Base-by-base conservation (phyloP, 2,888 invertebrate genomes). In the Adineta ricciae region DNA sequence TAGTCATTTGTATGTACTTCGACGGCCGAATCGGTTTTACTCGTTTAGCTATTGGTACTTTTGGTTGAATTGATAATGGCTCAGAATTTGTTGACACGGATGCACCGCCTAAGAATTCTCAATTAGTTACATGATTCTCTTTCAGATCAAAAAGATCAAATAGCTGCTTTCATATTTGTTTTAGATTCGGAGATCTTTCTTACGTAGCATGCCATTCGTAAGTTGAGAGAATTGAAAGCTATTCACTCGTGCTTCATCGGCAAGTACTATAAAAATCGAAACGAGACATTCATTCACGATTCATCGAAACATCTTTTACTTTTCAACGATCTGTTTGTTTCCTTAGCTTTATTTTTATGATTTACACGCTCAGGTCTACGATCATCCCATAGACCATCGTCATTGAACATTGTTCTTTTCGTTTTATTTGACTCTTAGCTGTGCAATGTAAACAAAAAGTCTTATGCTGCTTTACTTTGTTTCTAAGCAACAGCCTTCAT, bases 191-290 rank as follows among this genome's bases (percentile, higher is more conserved):
- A 1, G 16, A 36, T 32, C 8, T 24, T 41, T 11, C 78, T 78
- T 78, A 78, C 78, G 78, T n/a, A 78, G 41, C 78, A 78, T 78
- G n/a, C 32, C 21, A 24, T 3, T 41, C n/a, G 78, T 78, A 11
- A 78, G 41, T n/a, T 78, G 78, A n/a, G 41, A 41, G 24, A 16
- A n/a, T 78, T 78, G 78, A 78, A 78, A 78, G 41, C 41, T 78
- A 78, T 78, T 78, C 24, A 78, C 11, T 78, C 78, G 78, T 14
- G 78, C 38, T 41, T 78, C 78, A 78, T 38, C n/a, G 0, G 4
- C 14, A 38, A 78, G 8, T 78, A 41, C 78, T 78, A 11, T 78
- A 50, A 64, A 36, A 27, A 64, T 2, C 19, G n/a, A 78, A 16
- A n/a, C 41, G 9, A 21, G n/a, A 41, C 11, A 78, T 41, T 78